A percentile compares a stretch with the other conserved stretches of the same genome.
These are phyloP conservation scores for Malurus alboscapulatus DNA, from an alignment of 2,113 vertebrate genomes.

Conservation along the genomic window DNA sequence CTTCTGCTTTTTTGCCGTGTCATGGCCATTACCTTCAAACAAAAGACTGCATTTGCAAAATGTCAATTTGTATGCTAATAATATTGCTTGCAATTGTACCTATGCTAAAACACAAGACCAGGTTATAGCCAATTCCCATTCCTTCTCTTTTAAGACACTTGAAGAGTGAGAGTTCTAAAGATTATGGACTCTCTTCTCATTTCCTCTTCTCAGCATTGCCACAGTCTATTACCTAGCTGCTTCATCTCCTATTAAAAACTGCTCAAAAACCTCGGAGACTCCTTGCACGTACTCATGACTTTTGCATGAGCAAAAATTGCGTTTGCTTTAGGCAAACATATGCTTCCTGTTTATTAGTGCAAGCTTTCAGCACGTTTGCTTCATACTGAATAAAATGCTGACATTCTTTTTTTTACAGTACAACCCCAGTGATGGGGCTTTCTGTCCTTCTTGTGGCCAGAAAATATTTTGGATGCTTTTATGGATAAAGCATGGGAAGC, in stretches of 20 bases:
- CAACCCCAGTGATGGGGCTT: not conserved
- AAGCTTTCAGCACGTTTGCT: not conserved
- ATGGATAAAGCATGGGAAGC: not conserved
- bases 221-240: not conserved
- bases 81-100: constrained; percentile 16
- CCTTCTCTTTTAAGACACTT: not conserved
- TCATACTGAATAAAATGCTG: not conserved
- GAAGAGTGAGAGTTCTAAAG: not conserved
- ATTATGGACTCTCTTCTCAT: constrained; percentile 18
- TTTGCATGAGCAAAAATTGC: not conserved
- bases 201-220: not conserved
- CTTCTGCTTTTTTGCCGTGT: not conserved
- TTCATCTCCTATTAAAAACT: not conserved
- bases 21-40: not conserved
- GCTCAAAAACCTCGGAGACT: not conserved
- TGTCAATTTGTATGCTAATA: constrained; percentile 52
- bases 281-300: not conserved
- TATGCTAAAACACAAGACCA: not conserved
- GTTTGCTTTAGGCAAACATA: constrained; percentile 3
- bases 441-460: not conserved
- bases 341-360: not conserved
- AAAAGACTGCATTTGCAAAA: constrained; percentile 15
- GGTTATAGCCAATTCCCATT: constrained; percentile 9
- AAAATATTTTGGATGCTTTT: not conserved
- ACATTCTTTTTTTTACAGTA: not conserved